These are phyloP conservation scores for Pycnomerus fuliginosus DNA, from an alignment of 2,888 invertebrate genomes.

Conservation along the genomic window DNA sequence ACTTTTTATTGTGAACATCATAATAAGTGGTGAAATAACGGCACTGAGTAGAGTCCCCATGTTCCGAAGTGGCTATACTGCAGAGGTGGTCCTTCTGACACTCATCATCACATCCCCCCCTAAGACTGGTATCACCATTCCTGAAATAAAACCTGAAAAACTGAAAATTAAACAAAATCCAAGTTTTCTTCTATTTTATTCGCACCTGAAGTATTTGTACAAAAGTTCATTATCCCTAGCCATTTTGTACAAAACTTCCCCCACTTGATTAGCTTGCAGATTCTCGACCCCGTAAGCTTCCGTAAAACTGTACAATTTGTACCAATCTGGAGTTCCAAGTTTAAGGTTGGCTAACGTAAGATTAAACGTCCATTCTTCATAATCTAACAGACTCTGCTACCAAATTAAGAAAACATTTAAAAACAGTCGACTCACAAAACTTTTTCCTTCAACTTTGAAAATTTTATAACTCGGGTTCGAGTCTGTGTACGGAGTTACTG, in stretches of 20 bases:
- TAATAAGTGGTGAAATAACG: neutral
- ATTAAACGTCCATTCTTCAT: conserved; percentile 72
- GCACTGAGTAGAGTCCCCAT: conserved; percentile 47
- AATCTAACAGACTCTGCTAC: conserved; percentile 62
- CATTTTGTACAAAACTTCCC: conserved; percentile 61
- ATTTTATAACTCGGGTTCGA: conserved; percentile 72
- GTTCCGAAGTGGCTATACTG: conserved; percentile 57
- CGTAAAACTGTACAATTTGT: conserved; percentile 69
- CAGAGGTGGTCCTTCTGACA: conserved; percentile 52
- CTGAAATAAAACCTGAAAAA: conserved; percentile 33
- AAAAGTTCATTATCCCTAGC: conserved; percentile 56
- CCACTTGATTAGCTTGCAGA: conserved; percentile 62
- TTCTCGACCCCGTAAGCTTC: conserved; percentile 63
- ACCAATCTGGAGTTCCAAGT: conserved; percentile 64
- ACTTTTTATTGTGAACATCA: no score
- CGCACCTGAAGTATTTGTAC: conserved; percentile 45
- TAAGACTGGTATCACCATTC: conserved; percentile 27
- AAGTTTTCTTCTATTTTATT: conserved; percentile 22
- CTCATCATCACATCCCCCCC: conserved; percentile 33
- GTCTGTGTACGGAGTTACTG: conserved; percentile 65
- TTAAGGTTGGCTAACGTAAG: conserved; percentile 67
- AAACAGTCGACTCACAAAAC: conserved; percentile 8
- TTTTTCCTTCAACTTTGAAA: conserved; percentile 63
- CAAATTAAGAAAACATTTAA: neutral
- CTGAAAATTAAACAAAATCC: neutral